Evolutionary conservation across 2,888 invertebrate species (phyloP), one percentile per base, ranked within the genome.

Genomic region (Dichetophora obliterata): DNA sequence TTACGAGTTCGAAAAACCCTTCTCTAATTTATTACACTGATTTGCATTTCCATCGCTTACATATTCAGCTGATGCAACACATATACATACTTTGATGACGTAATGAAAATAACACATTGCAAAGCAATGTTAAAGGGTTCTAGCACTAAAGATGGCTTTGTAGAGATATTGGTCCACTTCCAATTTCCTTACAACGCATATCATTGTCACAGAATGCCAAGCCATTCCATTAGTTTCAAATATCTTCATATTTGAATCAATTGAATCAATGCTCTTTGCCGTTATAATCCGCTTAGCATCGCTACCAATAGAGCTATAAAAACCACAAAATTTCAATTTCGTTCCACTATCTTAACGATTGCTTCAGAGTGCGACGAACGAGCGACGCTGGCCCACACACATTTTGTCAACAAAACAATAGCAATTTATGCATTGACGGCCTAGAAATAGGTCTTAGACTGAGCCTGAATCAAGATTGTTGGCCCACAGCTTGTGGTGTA

Each of bases 271-370:
- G 9, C 22, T 54, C 19, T 70, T 27, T 19, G 8, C 34, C 68
- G 68, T 16, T 69, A 34, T 70, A 70, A 70, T 70, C 50, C 34
- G 16, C 59, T 43, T 71, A 71, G 43, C 71, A 31, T 22, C 27
- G 63, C 73, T 31, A 8, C 74, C 54, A 74, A 66, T 54, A 66
- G 37, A 66, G 66, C 37, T 54, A 66, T 74, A 66, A 74, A 74
- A 74, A 68, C 31, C 65, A 37, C 65, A 52, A 74, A 68, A 66
- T 74, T 65, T 74, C 74, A 74, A 54, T 74, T 74, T 54, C 65
- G 66, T 66, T 66, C 54, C 74, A 74, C 74, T 74, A 74, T 74
- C 54, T 54, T 37, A 54, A 61, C 48, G 65, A 37, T n/a, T 14
- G 65, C 65, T 19, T 24, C 37, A 22, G 57, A 22, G 5, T 37